These are phyloP conservation scores for Agrotis ipsilon DNA, from an alignment of 2,888 invertebrate genomes.

Conservation along the genomic window DNA sequence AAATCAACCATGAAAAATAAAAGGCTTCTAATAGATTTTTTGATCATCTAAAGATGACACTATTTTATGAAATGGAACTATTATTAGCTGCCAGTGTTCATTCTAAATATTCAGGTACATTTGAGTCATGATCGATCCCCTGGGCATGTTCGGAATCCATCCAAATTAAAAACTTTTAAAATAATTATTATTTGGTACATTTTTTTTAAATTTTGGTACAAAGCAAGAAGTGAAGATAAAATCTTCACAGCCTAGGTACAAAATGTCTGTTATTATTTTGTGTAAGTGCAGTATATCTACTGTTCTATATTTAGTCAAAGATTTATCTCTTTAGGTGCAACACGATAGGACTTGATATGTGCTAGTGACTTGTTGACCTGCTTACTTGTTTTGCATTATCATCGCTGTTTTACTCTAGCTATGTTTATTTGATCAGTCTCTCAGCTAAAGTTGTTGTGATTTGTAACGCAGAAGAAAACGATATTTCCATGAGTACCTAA, in stretches of 20 bases:
- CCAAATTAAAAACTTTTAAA: no score
- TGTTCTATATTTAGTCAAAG: constrained; percentile 29
- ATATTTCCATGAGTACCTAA: background rate
- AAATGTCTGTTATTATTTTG: constrained; percentile 1
- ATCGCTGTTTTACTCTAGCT: constrained; percentile 17
- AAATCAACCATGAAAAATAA: no score
- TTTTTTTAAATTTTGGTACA: background rate
- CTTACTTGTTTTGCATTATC: constrained; percentile 31
- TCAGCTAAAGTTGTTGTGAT: background rate
- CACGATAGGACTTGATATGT: constrained; percentile 33
- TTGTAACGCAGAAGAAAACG: background rate
- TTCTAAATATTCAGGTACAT: no score
- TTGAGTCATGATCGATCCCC: no score
- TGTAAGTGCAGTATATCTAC: constrained; percentile 1
- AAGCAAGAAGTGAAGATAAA: background rate
- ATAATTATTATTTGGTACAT: no score
- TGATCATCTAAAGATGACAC: no score
- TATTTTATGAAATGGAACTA: no score
- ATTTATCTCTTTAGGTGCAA: constrained; percentile 30
- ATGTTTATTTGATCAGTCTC: constrained; percentile 19
- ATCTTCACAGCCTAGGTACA: background rate
- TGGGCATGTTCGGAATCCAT: no score
- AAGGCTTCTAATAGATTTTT: no score
- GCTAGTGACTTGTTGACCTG: constrained; percentile 53
- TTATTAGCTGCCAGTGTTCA: no score